phyloP scores from a whole-genome alignment of 2,888 invertebrate species.

The Drosophila picticornis region DNA sequence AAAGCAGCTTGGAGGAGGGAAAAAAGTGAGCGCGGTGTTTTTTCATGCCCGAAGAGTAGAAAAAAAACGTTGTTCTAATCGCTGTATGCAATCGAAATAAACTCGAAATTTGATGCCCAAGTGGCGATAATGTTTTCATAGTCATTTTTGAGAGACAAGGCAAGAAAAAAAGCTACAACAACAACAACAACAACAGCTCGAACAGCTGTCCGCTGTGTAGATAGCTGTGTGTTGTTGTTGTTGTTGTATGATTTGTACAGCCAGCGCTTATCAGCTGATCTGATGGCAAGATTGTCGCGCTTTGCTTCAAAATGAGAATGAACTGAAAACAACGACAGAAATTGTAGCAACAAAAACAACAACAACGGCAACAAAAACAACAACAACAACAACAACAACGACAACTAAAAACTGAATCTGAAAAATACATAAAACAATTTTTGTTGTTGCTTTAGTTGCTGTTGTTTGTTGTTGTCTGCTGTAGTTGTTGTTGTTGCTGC shows the following conservation, averaged over 20 bases:
- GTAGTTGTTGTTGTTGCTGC: constrained; percentile 50
- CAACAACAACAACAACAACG: constrained; percentile 37
- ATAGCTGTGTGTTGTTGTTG: constrained; percentile 41
- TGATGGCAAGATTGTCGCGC: constrained; percentile 81
- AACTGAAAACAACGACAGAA: constrained; percentile 69
- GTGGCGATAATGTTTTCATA: constrained; percentile 73
- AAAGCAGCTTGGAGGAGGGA: background rate
- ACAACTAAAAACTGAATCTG: constrained; percentile 45
- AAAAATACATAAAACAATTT: constrained; percentile 58
- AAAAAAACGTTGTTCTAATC: constrained; percentile 38
- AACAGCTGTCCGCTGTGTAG: constrained; percentile 69
- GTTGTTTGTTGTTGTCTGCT: constrained; percentile 50
- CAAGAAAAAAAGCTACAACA: constrained; percentile 38
- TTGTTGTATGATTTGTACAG: constrained; percentile 80
- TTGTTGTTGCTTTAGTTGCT: constrained; percentile 33
- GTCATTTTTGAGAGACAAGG: constrained; percentile 64
- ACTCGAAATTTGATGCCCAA: constrained; percentile 72
- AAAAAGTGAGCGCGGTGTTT: background rate
- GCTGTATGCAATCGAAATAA: constrained; percentile 59
- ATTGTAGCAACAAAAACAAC: constrained; percentile 60
- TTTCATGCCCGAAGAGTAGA: constrained; percentile 13
- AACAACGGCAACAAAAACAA: constrained; percentile 40
- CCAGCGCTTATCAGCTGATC: constrained; percentile 75
- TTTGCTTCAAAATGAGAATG: constrained; percentile 80
- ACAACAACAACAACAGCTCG: constrained; percentile 36